Base-by-base conservation (phyloP, 2,113 vertebrate species). In the Perccottus glenii region DNA sequence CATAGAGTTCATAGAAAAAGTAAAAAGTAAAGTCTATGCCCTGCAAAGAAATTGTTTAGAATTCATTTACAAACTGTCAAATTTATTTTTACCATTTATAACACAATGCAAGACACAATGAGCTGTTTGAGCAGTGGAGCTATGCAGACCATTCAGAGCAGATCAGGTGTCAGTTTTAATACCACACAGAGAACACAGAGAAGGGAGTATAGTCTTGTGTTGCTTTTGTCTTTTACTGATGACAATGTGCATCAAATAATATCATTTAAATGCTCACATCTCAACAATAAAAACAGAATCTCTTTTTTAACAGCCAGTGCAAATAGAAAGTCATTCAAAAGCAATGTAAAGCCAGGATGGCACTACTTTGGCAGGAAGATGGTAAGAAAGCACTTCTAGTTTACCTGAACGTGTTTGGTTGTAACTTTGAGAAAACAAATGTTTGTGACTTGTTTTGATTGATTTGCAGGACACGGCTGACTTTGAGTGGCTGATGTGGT, bases 401-500 rank as follows among this genome's bases (percentile, higher is more conserved):
- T 47, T 4, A 32, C 61, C 2, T 14, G 44, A 4, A 48, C 9
- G 19, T 16, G 2, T 40, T 35, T 46, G 35, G 11, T 4, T 11
- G 4, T 14, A 46, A 9, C 38, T 40, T 40, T 40, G 11, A 46
- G 4, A 50, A 44, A 38, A 47, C 0, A 2, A 4, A 50, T 16
- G 10, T 9, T 33, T 36, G 8, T 46, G 12, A 19, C 49, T 40
- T 2, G 6, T n/a, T 33, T 10, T 42, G 6, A 0, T 19, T 60
- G 9, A 0, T 51, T 71, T 67, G 0, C 86, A 99, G 98, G 98
- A 99, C 0, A 87, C 91, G 0, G 95, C 96, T 0, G 98, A 99
- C 75, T 93, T 96, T 0, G 97, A 99, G 82, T 99, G 98, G 98
- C 88, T 95, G 82, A 99, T 99, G 97, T 99, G 98, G 98, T 98